phyloP scores from a whole-genome alignment of 2,888 invertebrate genomes.

The Monopis laevigella region DNA sequence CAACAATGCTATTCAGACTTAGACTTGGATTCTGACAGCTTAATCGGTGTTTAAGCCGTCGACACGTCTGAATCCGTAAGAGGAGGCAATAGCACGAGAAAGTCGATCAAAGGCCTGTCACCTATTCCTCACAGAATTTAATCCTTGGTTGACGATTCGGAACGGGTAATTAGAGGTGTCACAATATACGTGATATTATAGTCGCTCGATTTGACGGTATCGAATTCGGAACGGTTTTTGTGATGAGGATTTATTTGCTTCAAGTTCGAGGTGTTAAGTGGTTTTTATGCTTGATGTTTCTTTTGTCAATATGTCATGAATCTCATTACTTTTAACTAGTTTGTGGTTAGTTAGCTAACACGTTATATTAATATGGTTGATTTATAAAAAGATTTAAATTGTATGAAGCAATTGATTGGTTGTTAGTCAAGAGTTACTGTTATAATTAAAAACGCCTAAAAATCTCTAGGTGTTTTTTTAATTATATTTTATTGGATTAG shows the following conservation, averaged over 20 bases:
- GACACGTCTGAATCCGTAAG: constrained; percentile 31
- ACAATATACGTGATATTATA: constrained; percentile 42
- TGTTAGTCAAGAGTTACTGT: too few relatives aligned
- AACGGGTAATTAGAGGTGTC: constrained; percentile 49
- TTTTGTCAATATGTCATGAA: too few relatives aligned
- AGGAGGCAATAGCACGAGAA: constrained; percentile 52
- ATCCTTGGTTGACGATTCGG: constrained; percentile 26
- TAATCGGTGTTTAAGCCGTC: constrained; percentile 56
- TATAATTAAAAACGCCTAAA: too few relatives aligned
- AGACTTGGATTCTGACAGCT: constrained; percentile 35
- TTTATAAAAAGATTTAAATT: too few relatives aligned
- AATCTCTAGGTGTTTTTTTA: too few relatives aligned
- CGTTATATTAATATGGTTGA: too few relatives aligned
- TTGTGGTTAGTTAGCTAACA: too few relatives aligned
- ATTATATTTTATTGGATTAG: too few relatives aligned
- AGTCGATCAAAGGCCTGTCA: constrained; percentile 62
- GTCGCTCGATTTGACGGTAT: constrained; percentile 34
- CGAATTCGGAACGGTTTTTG: constrained; percentile 8
- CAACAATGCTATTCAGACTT: constrained; percentile 8
- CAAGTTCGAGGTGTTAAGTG: too few relatives aligned
- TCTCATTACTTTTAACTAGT: too few relatives aligned
- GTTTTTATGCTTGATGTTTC: too few relatives aligned
- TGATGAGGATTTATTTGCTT: not conserved
- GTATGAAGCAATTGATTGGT: too few relatives aligned
- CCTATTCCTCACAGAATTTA: constrained; percentile 41